Conservation (phyloP, 2,797 vertebrate genomes). For the Echeneis naucrates region DNA sequence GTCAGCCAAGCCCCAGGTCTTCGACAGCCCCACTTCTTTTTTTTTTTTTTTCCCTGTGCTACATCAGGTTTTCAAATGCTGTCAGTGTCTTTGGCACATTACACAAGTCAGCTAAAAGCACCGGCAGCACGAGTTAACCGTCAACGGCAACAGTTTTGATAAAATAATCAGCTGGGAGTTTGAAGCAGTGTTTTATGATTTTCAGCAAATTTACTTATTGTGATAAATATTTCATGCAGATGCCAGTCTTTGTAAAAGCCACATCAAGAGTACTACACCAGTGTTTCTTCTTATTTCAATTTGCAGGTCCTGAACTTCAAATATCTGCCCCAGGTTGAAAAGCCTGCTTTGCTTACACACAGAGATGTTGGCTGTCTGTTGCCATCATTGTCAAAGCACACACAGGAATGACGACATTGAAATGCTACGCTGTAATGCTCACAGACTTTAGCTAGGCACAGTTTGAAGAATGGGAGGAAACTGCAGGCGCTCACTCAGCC, state of each 20-base stretch:
- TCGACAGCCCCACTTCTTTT: constrained; percentile 19
- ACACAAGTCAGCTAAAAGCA: constrained; percentile 27
- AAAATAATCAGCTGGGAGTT: constrained; percentile 36
- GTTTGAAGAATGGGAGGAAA: constrained; percentile 78
- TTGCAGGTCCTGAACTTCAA: constrained; percentile 72
- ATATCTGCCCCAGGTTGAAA: constrained; percentile 72
- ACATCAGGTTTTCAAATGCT: constrained; percentile 27
- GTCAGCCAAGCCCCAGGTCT: constrained; percentile 21
- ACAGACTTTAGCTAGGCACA: constrained; percentile 64
- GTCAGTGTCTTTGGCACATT: constrained; percentile 7
- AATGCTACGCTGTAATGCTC: too few species aligned
- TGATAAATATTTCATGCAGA: constrained; percentile 63
- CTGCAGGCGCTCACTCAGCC: constrained; percentile 65
- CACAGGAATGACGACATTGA: constrained; percentile 66
- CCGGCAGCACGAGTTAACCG: not conserved
- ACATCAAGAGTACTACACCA: constrained; percentile 49
- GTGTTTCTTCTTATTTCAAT: constrained; percentile 60
- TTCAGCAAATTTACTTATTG: constrained; percentile 62
- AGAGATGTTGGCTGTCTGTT: constrained; percentile 73
- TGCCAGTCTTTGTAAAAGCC: constrained; percentile 62
- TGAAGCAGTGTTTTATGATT: constrained; percentile 42
- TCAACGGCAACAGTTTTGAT: constrained; percentile 13
- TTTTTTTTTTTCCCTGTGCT: too few species aligned
- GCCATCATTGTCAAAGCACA: constrained; percentile 75
- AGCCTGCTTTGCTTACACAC: constrained; percentile 73